Conservation (phyloP, 2,113 vertebrate genomes). For the Phycodurus eques region DNA sequence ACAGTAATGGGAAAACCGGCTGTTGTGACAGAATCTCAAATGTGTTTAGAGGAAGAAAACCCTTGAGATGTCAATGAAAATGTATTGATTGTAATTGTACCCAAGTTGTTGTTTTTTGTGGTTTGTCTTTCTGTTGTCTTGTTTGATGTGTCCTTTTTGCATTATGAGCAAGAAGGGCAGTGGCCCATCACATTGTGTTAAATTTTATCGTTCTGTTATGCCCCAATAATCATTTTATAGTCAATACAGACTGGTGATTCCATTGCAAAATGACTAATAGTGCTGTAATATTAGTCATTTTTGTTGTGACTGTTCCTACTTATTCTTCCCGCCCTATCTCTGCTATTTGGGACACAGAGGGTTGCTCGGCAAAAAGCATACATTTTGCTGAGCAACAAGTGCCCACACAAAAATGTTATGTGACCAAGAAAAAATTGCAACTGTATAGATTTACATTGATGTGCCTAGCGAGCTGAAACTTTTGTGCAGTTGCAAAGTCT, state of each 20-base stretch:
- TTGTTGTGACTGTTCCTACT: background rate
- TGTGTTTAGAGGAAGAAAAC: slow-evolving; percentile 39
- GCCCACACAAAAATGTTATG: no score
- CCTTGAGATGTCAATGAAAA: slow-evolving; percentile 30
- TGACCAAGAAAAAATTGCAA: no score
- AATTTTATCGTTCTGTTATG: background rate
- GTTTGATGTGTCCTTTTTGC: background rate
- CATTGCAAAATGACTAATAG: slow-evolving; percentile 24
- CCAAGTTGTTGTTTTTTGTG: slow-evolving; percentile 11
- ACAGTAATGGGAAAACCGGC: slow-evolving; percentile 61
- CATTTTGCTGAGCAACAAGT: no score
- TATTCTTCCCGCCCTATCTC: background rate
- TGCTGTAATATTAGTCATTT: background rate
- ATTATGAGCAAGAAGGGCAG: background rate
- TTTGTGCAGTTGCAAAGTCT: no score
- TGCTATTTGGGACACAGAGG: no score
- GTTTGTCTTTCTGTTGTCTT: background rate
- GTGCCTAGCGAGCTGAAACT: no score
- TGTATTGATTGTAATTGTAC: slow-evolving; percentile 37
- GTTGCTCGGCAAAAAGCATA: no score
- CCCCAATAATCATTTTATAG: background rate
- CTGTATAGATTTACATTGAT: no score
- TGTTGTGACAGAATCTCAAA: slow-evolving; percentile 49
- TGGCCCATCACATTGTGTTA: background rate
- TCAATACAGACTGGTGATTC: background rate